These are phyloP conservation scores for Leuctra nigra DNA, from an alignment of 2,888 invertebrate species.

Conservation along the genomic window DNA sequence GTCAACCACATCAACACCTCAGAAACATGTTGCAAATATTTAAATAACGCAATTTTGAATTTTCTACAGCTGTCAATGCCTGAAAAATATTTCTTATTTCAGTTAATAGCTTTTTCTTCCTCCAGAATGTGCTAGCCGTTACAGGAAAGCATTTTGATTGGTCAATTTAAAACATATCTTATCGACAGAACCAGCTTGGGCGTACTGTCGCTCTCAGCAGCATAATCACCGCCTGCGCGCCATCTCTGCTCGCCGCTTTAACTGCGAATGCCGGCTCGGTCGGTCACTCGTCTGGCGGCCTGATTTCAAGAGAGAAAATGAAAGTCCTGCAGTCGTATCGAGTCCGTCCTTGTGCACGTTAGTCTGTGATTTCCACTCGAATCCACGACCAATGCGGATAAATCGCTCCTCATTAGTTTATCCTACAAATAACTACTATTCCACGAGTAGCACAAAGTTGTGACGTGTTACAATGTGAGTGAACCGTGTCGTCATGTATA, in stretches of 20 bases:
- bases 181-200: background rate
- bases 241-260: background rate
- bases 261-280: too few species aligned
- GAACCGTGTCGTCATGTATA: too few species aligned
- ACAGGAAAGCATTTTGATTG: too few species aligned
- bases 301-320: background rate
- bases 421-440: background rate
- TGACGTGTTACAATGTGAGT: background rate
- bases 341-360: too few species aligned
- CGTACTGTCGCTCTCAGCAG: background rate
- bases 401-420: background rate
- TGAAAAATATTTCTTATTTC: too few species aligned
- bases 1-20: too few species aligned
- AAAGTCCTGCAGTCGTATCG: slow-evolving; percentile 1
- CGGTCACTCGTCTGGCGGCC: background rate
- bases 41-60: too few species aligned
- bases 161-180: background rate
- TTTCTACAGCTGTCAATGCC: too few species aligned
- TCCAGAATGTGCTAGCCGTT: too few species aligned
- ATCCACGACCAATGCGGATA: background rate
- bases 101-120: too few species aligned
- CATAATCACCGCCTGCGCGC: background rate
- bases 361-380: too few species aligned
- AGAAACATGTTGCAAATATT: too few species aligned
- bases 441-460: background rate